These are phyloP conservation scores for Prorops nasuta DNA, from an alignment of 1,140 invertebrate genomes.

Conservation along the genomic window DNA sequence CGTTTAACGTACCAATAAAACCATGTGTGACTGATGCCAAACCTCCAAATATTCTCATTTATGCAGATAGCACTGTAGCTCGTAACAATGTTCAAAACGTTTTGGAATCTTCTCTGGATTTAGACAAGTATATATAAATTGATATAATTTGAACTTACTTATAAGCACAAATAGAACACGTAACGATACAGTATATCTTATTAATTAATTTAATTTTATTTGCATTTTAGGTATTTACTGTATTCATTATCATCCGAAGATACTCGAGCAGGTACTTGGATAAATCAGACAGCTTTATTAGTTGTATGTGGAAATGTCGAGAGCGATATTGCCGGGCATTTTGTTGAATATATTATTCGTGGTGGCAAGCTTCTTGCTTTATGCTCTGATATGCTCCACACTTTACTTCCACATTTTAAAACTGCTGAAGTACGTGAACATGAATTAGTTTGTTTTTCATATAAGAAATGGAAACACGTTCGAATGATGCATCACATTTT, in stretches of 20 bases:
- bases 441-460: slow-evolving; percentile 79
- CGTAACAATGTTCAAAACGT: slow-evolving; percentile 71
- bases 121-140: slow-evolving; percentile 61
- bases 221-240: slow-evolving; percentile 72
- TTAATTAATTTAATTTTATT: slow-evolving; percentile 7
- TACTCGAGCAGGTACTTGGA: slow-evolving; percentile 66
- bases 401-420: slow-evolving; percentile 74
- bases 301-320: slow-evolving; percentile 76
- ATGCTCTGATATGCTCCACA: slow-evolving; percentile 78
- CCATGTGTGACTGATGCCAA: too few species aligned
- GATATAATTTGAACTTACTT: slow-evolving; percentile 1
- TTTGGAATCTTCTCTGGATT: slow-evolving; percentile 67
- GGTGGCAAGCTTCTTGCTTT: slow-evolving; percentile 78
- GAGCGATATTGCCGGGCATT: slow-evolving; percentile 61
- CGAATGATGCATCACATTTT: slow-evolving; percentile 85
- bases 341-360: slow-evolving; percentile 71
- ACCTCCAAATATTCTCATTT: slow-evolving; percentile 81
- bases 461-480: slow-evolving; percentile 78
- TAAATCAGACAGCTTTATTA: slow-evolving; percentile 70
- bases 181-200: too few species aligned
- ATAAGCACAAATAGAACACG: too few species aligned
- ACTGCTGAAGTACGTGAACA: slow-evolving; percentile 80
- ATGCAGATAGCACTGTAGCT: slow-evolving; percentile 72
- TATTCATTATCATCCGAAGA: slow-evolving; percentile 68
- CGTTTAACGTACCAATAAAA: too few species aligned